Conservation (phyloP, 2,113 vertebrate species). For the Excalfactoria chinensis region DNA sequence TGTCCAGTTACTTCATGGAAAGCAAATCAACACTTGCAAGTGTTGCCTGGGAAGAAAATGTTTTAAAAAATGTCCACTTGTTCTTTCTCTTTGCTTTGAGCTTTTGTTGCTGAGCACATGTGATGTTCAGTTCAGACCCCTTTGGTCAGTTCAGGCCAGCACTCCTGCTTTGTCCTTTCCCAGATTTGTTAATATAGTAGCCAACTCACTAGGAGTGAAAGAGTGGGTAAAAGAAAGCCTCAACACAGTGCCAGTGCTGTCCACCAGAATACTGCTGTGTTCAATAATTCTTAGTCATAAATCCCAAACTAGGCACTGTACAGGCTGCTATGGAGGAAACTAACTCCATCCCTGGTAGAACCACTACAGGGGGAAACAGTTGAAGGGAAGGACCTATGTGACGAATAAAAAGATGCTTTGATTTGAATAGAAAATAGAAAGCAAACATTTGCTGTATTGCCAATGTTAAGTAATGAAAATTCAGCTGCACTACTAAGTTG, state of each 20-base stretch:
- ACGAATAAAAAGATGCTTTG: neutral
- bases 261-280: neutral
- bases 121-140: neutral
- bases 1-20: neutral
- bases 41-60: neutral
- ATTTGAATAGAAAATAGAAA: neutral
- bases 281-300: neutral
- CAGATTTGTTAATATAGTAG: neutral
- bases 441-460: neutral
- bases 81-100: neutral
- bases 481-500: neutral
- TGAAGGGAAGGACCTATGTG: neutral
- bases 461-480: neutral
- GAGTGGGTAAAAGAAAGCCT: neutral
- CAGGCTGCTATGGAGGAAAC: neutral
- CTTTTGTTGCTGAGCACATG: neutral
- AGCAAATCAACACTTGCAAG: neutral
- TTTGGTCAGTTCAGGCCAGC: neutral
- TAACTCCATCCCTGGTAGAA: neutral
- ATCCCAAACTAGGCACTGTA: neutral
- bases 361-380: neutral
- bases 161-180: neutral
- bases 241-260: neutral
- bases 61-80: neutral
- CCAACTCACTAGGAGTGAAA: neutral